Base-by-base conservation (phyloP, 2,797 vertebrate genomes). In the Mionectes olivaceus region DNA sequence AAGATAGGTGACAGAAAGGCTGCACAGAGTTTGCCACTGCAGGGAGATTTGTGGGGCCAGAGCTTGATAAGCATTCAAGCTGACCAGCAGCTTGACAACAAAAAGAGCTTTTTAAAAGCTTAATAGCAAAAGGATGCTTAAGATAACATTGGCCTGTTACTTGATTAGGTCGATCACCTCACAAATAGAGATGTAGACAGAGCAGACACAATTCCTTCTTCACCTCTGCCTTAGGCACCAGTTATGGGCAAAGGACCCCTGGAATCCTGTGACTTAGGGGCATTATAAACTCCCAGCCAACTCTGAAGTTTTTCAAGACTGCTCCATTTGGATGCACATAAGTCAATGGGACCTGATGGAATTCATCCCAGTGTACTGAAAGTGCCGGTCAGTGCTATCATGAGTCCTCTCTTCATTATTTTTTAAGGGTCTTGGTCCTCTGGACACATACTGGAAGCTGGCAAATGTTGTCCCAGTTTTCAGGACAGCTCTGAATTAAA, bases 381-480 rank as follows among this genome's bases (percentile, higher is more conserved):
- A 13, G 57, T 23, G 10, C 14, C 49, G 37, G 27, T 7, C 70
- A 23, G 35, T 64, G 5, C 4, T 56, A 43, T 32, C 0, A 0
- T 63, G 19, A 4, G 15, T 79, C 22, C 5, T 70, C 33, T n/a
- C 6, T 37, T 12, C 27, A 8, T 56, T 71, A 19, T 35, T 43
- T 71, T 87, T 56, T 32, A 43, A 7, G 56, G 5, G 11, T 79
- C 13, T 13, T 27, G 7, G 18, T 14, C n/a, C 10, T 50, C 32
- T 71, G 23, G 15, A 64, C 35, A 71, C 7, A 14, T 49, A 15
- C 19, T 64, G 19, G 27, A 71, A 56, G 43, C 22, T 43, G 43
- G 27, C 5, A 49, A 35, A 43, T 63, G 4, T 63, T 63, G 4
- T 63, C 43, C 14, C 32, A 35, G 5, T 50, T 64, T 64, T 53